Evolutionary conservation across 2,797 vertebrate genomes (phyloP), one percentile per base, ranked within the genome.

Genomic region (Ctenochaetus hawaiiensis): DNA sequence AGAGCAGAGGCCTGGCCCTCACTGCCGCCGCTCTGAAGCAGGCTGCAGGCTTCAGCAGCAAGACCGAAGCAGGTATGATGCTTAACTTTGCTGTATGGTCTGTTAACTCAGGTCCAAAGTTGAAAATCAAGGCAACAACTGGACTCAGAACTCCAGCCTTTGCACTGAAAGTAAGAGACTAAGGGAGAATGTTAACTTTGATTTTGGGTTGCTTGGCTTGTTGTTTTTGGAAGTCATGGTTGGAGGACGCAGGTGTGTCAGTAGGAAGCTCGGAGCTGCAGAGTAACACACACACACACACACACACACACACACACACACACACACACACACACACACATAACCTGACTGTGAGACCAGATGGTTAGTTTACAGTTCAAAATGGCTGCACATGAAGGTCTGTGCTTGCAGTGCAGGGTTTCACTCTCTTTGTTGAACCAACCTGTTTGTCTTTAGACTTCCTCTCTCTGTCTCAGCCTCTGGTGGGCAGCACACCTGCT

Each of bases 21-120:
- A 99, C 98, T 0, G 98, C 98, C 1, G 98, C 97, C 0, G 98
- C 97, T 0, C 95, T 99, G 85, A 99, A 98, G 85, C 98, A 99
- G 86, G 98, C 95, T 0, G 97, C 98, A 0, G 98, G 98, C 79
- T 97, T 99, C 85, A 94, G 96, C 93, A 98, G 94, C 94, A 99
- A 96, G 91, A 91, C 94, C 0, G 98, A 99, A 95, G 96, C 95
- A 95, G 98, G 98, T 98, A 94, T 3, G 2, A 5, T 0, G 0
- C 8, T 56, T 1, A 10, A 13, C 12, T 30, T 1, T 4, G 34
- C 44, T 14, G 39, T 0, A 3, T 2, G 39, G 13, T 26, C 41
- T 5, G 34, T 64, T 45, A 34, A 34, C 34, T 26, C 2, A 0
- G 26, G 16, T 48, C 17, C 5, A 4, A 59, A 54, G 26, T 26